Conservation (phyloP, 1,140 invertebrate genomes). For the Drosophila virilis region DNA sequence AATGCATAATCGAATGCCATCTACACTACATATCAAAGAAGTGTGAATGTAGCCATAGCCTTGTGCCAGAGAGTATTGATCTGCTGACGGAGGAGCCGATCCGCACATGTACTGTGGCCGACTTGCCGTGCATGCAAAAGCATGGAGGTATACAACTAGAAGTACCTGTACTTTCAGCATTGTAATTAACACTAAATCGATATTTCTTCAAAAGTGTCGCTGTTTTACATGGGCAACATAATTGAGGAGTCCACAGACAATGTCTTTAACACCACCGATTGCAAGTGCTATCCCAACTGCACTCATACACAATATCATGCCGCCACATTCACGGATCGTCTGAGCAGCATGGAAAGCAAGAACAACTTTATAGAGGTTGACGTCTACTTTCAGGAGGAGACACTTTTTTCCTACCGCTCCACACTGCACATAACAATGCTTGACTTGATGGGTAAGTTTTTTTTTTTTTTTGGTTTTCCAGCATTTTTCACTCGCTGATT, state of each 20-base stretch:
- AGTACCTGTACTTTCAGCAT: neutral
- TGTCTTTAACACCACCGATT: slow-evolving; percentile 57
- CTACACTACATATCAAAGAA: slow-evolving; percentile 42
- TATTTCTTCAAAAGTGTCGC: slow-evolving; percentile 23
- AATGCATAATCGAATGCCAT: slow-evolving; percentile 59
- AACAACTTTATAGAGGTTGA: slow-evolving; percentile 52
- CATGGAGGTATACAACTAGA: slow-evolving; percentile 31
- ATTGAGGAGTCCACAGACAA: slow-evolving; percentile 63
- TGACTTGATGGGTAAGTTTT: slow-evolving; percentile 64
- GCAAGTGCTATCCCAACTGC: slow-evolving; percentile 66
- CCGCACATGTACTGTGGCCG: slow-evolving; percentile 22
- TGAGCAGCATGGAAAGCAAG: neutral
- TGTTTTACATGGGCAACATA: slow-evolving; percentile 72
- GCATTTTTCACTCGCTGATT: neutral
- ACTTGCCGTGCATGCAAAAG: slow-evolving; percentile 50
- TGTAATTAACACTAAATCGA: neutral
- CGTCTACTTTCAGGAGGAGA: slow-evolving; percentile 71
- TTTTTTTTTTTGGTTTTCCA: neutral
- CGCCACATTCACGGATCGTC: slow-evolving; percentile 56
- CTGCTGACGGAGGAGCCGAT: neutral
- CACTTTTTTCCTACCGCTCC: slow-evolving; percentile 70
- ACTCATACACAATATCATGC: slow-evolving; percentile 68
- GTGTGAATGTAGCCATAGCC: slow-evolving; percentile 44
- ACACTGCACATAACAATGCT: slow-evolving; percentile 65
- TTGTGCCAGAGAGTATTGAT: neutral